Percentiles rank a stretch among this genome's conserved stretches.
Conservation (phyloP, 2,797 vertebrate genomes). For the Malurus splendens region DNA sequence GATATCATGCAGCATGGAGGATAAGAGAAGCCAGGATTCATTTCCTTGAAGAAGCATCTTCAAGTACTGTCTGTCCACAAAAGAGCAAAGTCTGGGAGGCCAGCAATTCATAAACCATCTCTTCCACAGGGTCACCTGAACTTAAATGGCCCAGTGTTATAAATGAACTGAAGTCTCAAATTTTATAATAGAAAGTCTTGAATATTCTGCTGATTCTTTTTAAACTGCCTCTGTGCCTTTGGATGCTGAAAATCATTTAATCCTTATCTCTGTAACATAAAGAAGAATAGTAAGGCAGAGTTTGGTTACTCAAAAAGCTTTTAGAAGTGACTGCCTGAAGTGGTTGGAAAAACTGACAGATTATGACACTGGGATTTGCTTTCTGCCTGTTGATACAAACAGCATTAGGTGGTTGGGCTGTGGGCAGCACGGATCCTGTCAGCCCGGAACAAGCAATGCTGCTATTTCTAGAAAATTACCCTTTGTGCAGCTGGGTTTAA, state of each 20-base stretch:
- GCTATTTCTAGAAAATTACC: background rate
- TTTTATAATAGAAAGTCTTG: background rate
- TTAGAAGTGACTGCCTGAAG: background rate
- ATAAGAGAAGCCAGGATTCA: background rate
- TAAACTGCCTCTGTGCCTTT: background rate
- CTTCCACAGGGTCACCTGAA: background rate
- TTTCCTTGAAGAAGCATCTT: background rate
- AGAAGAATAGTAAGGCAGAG: background rate
- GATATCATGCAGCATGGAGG: background rate
- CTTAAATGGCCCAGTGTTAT: background rate
- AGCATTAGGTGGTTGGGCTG: background rate
- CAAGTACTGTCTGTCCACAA: background rate
- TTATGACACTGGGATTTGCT: background rate
- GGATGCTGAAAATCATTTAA: background rate
- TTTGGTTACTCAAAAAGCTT: background rate
- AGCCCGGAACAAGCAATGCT: background rate
- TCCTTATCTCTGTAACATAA: background rate
- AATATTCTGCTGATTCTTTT: background rate
- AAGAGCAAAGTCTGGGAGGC: background rate
- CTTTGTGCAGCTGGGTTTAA: background rate
- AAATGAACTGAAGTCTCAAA: background rate
- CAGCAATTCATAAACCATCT: background rate
- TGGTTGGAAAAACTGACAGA: background rate
- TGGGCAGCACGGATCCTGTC: background rate
- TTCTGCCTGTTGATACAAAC: background rate